Evolutionary conservation across 2,888 invertebrate species (phyloP), one percentile per base, ranked within the genome.

Genomic region (Campoplex capitator): DNA sequence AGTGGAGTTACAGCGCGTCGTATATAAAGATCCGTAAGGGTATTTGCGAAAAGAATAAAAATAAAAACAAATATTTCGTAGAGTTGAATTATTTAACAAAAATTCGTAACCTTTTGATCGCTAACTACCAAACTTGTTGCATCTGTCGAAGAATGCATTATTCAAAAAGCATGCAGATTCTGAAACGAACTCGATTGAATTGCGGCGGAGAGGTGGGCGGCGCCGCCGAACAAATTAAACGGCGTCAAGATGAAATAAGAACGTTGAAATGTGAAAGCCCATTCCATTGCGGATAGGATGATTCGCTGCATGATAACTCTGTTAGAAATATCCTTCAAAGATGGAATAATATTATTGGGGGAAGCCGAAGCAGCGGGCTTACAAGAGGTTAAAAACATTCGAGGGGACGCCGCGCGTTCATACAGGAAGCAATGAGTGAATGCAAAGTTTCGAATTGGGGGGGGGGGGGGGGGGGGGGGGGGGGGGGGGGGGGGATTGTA

Each of bases 401-500:
- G 56, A 76, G 67, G 42, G 62, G 54, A 78, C 51, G n/a, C n/a
- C n/a, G n/a, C n/a, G 28, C 65, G 77, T 58, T 79, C 56, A 77
- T 54, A 67, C 65, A 56, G 48, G 58, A 79, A 73, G 68, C 38
- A 0, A 38, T 4, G 6, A 0, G 38, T 65, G 67, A 73, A 65
- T 58, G 68, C 35, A 32, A 76, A 68, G 65, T 82, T 73, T 73
- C 73, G 58, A 71, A 78, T 81, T 70, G 45, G 45, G 45, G 80
- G 79, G 68, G 80, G 79, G 68, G 80, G 79, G 68, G 80, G 79
- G 68, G 80, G 79, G 68, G n/a, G n/a, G 45, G 45, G 45, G 45
- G 45, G 45, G 45, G 45, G 45, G 45, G 45, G 45, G 45, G 45
- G 45, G 80, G 79, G 68, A 80, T 74, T 76, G 73, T 81, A 85